Percentiles rank a stretch among this genome's conserved stretches.
Evolutionary conservation across 2,888 invertebrate genomes (phyloP).

Genomic region (Hedya salicella): DNA sequence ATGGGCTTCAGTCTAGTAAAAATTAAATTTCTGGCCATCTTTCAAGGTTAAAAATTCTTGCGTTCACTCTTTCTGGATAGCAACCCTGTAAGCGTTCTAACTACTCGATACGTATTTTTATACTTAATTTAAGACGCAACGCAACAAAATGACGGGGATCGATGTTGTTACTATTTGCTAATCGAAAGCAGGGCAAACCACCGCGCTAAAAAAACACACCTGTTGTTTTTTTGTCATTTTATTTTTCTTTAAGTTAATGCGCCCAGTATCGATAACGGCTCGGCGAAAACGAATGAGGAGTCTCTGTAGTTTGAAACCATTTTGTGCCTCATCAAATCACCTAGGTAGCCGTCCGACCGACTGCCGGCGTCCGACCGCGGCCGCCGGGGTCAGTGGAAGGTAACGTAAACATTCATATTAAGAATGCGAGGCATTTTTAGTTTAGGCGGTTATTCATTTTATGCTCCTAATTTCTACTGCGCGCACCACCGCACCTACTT

Average conservation of each 20-base stretch:
- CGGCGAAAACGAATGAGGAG: slow-evolving; percentile 5
- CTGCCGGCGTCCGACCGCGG: slow-evolving; percentile 1
- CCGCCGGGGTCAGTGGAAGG: slow-evolving; percentile 34
- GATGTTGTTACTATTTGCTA: too few relatives aligned
- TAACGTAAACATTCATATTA: slow-evolving; percentile 37
- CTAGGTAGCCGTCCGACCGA: slow-evolving; percentile 4
- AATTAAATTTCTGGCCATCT: too few relatives aligned
- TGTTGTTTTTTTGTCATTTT: too few relatives aligned
- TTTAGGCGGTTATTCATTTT: background rate
- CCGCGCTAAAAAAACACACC: too few relatives aligned
- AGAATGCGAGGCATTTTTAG: slow-evolving; percentile 27
- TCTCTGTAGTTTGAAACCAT: slow-evolving; percentile 1
- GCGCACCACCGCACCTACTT: background rate
- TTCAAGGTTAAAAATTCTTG: too few relatives aligned
- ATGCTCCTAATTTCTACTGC: background rate
- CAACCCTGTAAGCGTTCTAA: too few relatives aligned
- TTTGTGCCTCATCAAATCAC: slow-evolving; percentile 21
- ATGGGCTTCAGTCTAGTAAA: too few relatives aligned
- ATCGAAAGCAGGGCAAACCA: too few relatives aligned
- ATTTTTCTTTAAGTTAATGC: slow-evolving; percentile 27
- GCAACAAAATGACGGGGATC: too few relatives aligned
- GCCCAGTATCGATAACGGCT: background rate
- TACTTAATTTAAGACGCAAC: too few relatives aligned
- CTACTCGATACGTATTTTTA: too few relatives aligned
- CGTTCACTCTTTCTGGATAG: too few relatives aligned